These are phyloP conservation scores for Siniperca undulata DNA, from an alignment of 2,797 vertebrate genomes.

Conservation along the genomic window DNA sequence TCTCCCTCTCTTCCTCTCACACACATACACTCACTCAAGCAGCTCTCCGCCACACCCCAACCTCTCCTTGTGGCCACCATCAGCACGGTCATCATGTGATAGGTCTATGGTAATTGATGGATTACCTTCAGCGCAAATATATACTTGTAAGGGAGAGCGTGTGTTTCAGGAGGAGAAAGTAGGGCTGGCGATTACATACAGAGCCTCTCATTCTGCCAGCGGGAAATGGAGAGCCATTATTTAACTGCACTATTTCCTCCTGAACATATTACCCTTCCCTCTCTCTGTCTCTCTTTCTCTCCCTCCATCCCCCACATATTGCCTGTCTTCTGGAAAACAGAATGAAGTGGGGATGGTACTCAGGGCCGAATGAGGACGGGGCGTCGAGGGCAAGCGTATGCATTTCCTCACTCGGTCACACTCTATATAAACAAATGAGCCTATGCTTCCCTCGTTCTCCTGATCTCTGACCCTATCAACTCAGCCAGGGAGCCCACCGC, in stretches of 20 bases:
- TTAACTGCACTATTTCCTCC: slow-evolving; percentile 89
- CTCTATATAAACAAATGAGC: slow-evolving; percentile 88
- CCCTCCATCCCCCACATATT: slow-evolving; percentile 80
- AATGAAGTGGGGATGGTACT: slow-evolving; percentile 79
- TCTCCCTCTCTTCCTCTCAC: slow-evolving; percentile 22
- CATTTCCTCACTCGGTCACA: slow-evolving; percentile 83
- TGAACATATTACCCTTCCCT: slow-evolving; percentile 85
- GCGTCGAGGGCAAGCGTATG: slow-evolving; percentile 81
- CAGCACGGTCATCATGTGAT: slow-evolving; percentile 87
- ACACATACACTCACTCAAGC: slow-evolving; percentile 50
- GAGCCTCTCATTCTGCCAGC: slow-evolving; percentile 79
- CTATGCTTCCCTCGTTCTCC: slow-evolving; percentile 72
- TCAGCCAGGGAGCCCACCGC: slow-evolving; percentile 62
- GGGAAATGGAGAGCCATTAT: slow-evolving; percentile 88
- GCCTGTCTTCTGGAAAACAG: slow-evolving; percentile 85
- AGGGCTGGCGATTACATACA: slow-evolving; percentile 77
- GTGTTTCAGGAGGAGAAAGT: slow-evolving; percentile 82
- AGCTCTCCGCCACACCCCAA: slow-evolving; percentile 25
- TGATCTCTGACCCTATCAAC: slow-evolving; percentile 86
- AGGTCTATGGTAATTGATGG: slow-evolving; percentile 89
- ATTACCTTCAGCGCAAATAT: slow-evolving; percentile 89
- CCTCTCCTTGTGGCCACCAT: slow-evolving; percentile 77
- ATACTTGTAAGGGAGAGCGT: slow-evolving; percentile 84
- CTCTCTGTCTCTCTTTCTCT: slow-evolving; percentile 66
- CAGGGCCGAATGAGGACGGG: slow-evolving; percentile 74